Evolutionary conservation across 2,113 vertebrate genomes (phyloP).

Genomic region (Scartelaos histophorus): DNA sequence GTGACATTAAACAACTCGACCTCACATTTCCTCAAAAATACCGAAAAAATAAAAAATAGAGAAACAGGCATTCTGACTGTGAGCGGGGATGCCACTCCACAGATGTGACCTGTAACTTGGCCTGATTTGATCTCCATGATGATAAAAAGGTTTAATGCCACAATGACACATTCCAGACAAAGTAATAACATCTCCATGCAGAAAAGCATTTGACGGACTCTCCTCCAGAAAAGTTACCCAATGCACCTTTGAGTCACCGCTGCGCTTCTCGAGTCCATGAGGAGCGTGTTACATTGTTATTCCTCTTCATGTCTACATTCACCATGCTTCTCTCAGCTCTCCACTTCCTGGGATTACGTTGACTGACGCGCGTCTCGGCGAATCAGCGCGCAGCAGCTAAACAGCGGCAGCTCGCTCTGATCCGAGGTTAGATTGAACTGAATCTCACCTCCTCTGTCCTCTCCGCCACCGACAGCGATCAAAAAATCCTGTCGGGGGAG

Average conservation of each 20-base stretch:
- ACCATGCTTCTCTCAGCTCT: conserved; percentile 43
- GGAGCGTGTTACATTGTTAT: not conserved
- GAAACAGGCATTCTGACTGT: too few relatives aligned
- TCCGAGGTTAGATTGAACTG: conserved; percentile 63
- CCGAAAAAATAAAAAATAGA: too few relatives aligned
- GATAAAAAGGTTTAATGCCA: too few relatives aligned
- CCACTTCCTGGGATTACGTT: conserved; percentile 20
- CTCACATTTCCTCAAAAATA: too few relatives aligned
- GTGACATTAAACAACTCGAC: too few relatives aligned
- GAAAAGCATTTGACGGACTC: too few relatives aligned
- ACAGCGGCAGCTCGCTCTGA: conserved; percentile 28
- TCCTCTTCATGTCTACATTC: conserved; percentile 37
- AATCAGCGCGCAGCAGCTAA: conserved; percentile 55
- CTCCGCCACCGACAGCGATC: conserved; percentile 1
- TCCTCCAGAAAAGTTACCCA: too few relatives aligned
- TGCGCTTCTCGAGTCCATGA: not conserved
- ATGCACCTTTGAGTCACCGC: not conserved
- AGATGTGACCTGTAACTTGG: too few relatives aligned
- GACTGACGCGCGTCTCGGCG: conserved; percentile 66
- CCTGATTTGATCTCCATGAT: too few relatives aligned
- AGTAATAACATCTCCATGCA: too few relatives aligned
- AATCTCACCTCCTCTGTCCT: conserved; percentile 36
- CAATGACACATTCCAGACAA: too few relatives aligned
- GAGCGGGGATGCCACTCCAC: too few relatives aligned
- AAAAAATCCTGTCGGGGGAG: conserved; percentile 22